Evolutionary conservation across 2,113 vertebrate genomes (phyloP).

Genomic region (Esox niger): DNA sequence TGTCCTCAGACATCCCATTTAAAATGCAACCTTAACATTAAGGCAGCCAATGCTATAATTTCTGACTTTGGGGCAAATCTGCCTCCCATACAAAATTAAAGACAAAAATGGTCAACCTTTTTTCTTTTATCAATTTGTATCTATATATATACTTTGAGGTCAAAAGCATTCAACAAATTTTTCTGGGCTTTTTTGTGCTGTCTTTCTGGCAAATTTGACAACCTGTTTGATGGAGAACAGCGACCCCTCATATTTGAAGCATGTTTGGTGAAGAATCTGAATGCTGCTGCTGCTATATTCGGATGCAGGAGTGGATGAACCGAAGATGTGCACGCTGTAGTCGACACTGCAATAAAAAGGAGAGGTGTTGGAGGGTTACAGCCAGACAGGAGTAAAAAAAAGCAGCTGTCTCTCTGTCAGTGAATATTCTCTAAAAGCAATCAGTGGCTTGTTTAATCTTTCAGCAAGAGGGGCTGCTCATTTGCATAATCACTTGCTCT

Average conservation of each 20-base stretch:
- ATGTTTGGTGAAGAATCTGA: background rate
- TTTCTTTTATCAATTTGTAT: background rate
- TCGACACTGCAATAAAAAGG: constrained; percentile 9
- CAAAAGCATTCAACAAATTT: background rate
- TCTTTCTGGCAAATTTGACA: background rate
- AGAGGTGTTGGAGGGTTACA: constrained; percentile 14
- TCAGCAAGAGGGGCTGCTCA: constrained; percentile 51
- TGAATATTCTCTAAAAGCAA: constrained; percentile 69
- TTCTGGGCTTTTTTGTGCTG: background rate
- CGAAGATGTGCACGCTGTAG: background rate
- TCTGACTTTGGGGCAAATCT: too few relatives aligned
- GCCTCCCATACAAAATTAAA: too few relatives aligned
- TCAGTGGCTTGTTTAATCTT: constrained; percentile 72
- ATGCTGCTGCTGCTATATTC: background rate
- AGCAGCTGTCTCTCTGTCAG: constrained; percentile 36
- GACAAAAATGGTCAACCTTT: too few relatives aligned
- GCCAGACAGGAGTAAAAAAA: constrained; percentile 19
- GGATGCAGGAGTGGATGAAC: background rate
- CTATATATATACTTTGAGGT: background rate
- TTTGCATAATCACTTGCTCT: constrained; percentile 75
- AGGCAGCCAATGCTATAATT: too few relatives aligned
- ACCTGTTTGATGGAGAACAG: constrained; percentile 4
- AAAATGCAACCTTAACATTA: too few relatives aligned
- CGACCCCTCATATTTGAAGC: constrained; percentile 13
- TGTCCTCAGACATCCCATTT: too few relatives aligned